A percentile compares a stretch with the other conserved stretches of the same genome.
Evolutionary conservation across 2,113 vertebrate species (phyloP).

Genomic region (Catharus minimus): DNA sequence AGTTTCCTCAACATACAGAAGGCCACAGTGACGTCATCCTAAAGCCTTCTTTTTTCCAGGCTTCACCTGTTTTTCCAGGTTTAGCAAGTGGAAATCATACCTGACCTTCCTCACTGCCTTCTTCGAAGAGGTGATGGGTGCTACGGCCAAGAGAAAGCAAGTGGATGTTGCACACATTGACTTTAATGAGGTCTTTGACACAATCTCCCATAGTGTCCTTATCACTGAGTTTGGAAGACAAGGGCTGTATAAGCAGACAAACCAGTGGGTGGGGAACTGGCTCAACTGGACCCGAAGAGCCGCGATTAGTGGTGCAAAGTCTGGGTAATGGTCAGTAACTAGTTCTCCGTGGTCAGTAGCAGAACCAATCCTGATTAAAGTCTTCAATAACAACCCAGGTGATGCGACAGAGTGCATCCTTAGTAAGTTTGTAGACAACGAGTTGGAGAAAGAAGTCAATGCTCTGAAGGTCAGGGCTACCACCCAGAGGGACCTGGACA

Average conservation of each 20-base stretch:
- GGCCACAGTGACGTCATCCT: not conserved
- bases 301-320: not conserved
- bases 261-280: not conserved
- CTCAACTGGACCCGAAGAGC: not conserved
- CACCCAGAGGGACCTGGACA: not conserved
- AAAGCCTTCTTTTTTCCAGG: not conserved
- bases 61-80: not conserved
- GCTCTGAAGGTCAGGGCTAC: not conserved
- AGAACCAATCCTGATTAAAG: not conserved
- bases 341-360: not conserved
- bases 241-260: not conserved
- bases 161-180: not conserved
- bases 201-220: not conserved
- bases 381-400: not conserved
- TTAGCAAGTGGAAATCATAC: not conserved
- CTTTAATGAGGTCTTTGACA: not conserved
- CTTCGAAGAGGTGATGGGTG: fast-evolving
- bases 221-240: not conserved
- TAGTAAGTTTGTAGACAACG: not conserved
- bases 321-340: not conserved
- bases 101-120: not conserved
- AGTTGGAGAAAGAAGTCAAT: not conserved
- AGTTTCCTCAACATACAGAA: not conserved
- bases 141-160: not conserved
- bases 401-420: not conserved